phyloP scores from a whole-genome alignment of 1,140 invertebrate genomes.

The Zaprionus davidi region DNA sequence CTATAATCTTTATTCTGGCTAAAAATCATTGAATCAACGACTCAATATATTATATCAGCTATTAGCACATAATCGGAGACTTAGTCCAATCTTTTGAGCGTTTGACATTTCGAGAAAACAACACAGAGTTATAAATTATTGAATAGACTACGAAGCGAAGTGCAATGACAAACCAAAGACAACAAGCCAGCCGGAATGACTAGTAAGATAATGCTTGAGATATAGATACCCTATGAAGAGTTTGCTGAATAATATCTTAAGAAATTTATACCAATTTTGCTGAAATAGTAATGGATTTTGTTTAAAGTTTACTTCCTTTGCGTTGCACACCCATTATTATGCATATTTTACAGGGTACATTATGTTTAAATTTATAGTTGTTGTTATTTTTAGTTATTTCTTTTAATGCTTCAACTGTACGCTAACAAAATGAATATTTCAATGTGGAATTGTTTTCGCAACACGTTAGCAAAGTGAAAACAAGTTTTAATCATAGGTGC shows the following conservation, averaged over 20 bases:
- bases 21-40: not conserved
- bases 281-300: too few relatives aligned
- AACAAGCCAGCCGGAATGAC: not conserved
- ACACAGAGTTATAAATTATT: constrained; percentile 14
- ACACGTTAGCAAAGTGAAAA: not conserved
- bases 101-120: constrained; percentile 59
- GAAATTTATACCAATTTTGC: not conserved
- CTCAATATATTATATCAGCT: constrained; percentile 15
- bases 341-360: constrained; percentile 4
- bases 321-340: not conserved
- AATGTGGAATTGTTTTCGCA: constrained; percentile 9
- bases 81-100: constrained; percentile 40
- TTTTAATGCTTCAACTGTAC: constrained; percentile 1
- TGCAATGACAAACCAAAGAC: constrained; percentile 11
- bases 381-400: constrained; percentile 23
- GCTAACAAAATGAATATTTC: constrained; percentile 16
- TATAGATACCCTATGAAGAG: not conserved
- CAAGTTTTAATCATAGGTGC: constrained; percentile 3
- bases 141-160: constrained; percentile 1
- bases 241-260: not conserved
- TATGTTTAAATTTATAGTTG: constrained; percentile 2
- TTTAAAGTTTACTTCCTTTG: not conserved
- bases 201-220: not conserved
- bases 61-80: constrained; percentile 32
- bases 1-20: not conserved